Evolutionary conservation across 1,140 invertebrate genomes (phyloP).

Genomic region (Halyomorpha halys): DNA sequence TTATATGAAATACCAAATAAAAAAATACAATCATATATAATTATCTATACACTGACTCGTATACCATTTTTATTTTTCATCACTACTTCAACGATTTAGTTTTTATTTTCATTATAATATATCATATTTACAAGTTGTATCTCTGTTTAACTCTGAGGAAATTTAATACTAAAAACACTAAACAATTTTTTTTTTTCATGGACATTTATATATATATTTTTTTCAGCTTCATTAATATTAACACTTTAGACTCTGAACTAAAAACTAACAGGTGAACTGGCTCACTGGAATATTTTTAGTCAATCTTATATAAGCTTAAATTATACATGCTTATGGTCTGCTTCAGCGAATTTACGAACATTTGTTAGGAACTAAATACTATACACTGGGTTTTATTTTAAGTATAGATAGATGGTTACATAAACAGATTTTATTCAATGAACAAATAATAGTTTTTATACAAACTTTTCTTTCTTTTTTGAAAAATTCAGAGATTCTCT

Average conservation of each 20-base stretch:
- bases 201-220: constrained; percentile 15
- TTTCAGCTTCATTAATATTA: not conserved
- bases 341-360: no score
- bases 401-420: no score
- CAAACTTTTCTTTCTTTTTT: no score
- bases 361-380: no score
- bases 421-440: no score
- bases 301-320: not conserved
- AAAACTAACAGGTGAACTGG: constrained; percentile 14
- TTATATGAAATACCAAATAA: not conserved
- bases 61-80: constrained; percentile 26
- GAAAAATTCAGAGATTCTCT: no score
- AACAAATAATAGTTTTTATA: no score
- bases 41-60: constrained; percentile 28
- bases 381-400: no score
- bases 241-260: constrained; percentile 14
- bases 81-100: constrained; percentile 23
- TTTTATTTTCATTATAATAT: constrained; percentile 22
- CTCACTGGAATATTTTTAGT: constrained; percentile 3
- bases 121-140: constrained; percentile 25
- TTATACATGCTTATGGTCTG: no score
- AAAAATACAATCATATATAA: constrained; percentile 25
- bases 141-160: constrained; percentile 6
- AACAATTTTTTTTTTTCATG: constrained; percentile 20
- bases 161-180: constrained; percentile 12